Conservation (phyloP, 2,113 vertebrate genomes). For the Pao palembangensis region DNA sequence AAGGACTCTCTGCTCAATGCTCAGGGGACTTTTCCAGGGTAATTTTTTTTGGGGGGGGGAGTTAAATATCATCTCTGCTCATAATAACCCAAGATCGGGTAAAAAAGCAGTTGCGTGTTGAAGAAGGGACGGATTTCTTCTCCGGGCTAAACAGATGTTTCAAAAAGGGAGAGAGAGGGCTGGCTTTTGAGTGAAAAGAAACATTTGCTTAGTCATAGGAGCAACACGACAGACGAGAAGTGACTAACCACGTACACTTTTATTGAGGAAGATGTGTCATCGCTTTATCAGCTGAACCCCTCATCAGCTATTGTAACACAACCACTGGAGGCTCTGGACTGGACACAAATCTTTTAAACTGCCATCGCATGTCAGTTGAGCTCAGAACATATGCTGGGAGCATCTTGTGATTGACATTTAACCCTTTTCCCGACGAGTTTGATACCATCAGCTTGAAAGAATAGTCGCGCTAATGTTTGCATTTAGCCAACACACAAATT, state of each 20-base stretch:
- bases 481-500: too few relatives aligned
- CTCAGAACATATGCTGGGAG: too few relatives aligned
- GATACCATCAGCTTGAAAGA: too few relatives aligned
- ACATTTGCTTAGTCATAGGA: not conserved
- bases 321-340: not conserved
- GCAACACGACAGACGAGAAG: conserved; percentile 23
- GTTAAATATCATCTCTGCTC: not conserved
- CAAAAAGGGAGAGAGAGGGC: not conserved
- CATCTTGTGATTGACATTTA: too few relatives aligned
- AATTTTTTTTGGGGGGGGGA: not conserved
- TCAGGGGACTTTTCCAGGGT: conserved; percentile 14
- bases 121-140: not conserved
- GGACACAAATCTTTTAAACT: too few relatives aligned
- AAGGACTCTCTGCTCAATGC: not conserved
- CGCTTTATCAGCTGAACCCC: not conserved
- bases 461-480: too few relatives aligned
- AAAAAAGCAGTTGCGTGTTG: not conserved
- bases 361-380: too few relatives aligned
- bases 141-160: not conserved
- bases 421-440: too few relatives aligned
- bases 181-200: not conserved
- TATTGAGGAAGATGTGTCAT: not conserved
- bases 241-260: not conserved
- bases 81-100: not conserved
- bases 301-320: conserved; percentile 17